phyloP scores from a whole-genome alignment of 2,113 vertebrate species.

The Hiodon alosoides region DNA sequence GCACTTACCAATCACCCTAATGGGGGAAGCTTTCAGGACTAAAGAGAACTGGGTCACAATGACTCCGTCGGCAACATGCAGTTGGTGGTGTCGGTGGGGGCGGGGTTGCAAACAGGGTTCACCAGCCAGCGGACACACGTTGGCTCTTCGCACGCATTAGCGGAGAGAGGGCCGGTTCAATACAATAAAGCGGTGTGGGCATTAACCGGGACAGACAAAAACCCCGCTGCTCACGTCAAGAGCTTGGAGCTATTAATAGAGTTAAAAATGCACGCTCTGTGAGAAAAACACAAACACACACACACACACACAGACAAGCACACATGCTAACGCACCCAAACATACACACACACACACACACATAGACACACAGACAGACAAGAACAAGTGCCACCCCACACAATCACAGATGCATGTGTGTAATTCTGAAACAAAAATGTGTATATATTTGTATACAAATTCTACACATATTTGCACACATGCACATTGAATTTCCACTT shows the following conservation, averaged over 20 bases:
- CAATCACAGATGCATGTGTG: too few relatives aligned
- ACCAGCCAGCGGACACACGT: conserved; percentile 3
- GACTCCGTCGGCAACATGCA: neutral
- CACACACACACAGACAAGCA: conserved; percentile 8
- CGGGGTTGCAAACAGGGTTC: neutral
- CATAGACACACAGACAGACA: neutral
- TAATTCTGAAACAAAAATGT: too few relatives aligned
- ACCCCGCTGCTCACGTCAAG: conserved; percentile 37
- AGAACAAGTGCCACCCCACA: neutral
- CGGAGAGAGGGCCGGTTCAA: conserved; percentile 30
- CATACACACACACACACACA: neutral
- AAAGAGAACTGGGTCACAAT: conserved; percentile 4
- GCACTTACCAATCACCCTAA: conserved; percentile 44
- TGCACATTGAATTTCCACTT: too few relatives aligned
- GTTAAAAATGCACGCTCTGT: conserved; percentile 2
- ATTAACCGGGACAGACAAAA: conserved; percentile 41
- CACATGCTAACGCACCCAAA: neutral
- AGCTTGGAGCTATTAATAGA: conserved; percentile 44
- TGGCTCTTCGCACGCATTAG: conserved; percentile 35
- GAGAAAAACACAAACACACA: conserved; percentile 11
- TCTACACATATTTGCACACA: too few relatives aligned
- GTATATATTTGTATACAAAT: too few relatives aligned
- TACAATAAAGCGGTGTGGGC: conserved; percentile 30
- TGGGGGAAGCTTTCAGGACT: conserved; percentile 29
- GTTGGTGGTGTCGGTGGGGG: neutral